A percentile compares a stretch with the other conserved stretches of the same genome.
Evolutionary conservation across 2,113 vertebrate genomes (phyloP).

Genomic region (Carassius gibelio): DNA sequence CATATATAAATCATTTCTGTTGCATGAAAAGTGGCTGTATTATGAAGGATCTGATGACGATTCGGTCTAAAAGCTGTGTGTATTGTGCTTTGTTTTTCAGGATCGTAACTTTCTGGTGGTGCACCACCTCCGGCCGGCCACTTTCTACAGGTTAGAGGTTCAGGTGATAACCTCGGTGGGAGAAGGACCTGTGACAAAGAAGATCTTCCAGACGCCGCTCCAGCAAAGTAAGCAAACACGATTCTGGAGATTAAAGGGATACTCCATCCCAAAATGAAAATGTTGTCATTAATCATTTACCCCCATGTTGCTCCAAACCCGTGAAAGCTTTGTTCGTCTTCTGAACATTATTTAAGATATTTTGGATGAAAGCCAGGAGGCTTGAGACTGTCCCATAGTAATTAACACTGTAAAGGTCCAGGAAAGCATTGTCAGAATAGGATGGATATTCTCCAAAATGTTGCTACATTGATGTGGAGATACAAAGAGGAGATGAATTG

Average conservation of each 20-base stretch:
- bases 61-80: neutral
- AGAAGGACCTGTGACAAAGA: constrained; percentile 87
- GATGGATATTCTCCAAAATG: no score
- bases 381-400: no score
- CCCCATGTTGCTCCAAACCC: no score
- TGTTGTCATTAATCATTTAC: no score
- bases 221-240: constrained; percentile 80
- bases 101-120: constrained; percentile 84
- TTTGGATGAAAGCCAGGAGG: no score
- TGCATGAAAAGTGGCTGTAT: neutral
- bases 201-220: constrained; percentile 83
- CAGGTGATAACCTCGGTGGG: constrained; percentile 86
- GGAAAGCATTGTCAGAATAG: no score
- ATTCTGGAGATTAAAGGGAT: neutral
- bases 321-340: no score
- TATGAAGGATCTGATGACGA: neutral
- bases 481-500: no score
- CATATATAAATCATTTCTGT: neutral
- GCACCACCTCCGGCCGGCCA: constrained; percentile 83
- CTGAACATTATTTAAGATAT: no score
- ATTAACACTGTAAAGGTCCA: no score
- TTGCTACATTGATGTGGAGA: no score
- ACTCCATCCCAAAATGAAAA: no score
- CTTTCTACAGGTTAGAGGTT: constrained; percentile 90
- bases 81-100: constrained; percentile 65